phyloP scores from a whole-genome alignment of 23 tunicate species.

The Styela clava region DNA sequence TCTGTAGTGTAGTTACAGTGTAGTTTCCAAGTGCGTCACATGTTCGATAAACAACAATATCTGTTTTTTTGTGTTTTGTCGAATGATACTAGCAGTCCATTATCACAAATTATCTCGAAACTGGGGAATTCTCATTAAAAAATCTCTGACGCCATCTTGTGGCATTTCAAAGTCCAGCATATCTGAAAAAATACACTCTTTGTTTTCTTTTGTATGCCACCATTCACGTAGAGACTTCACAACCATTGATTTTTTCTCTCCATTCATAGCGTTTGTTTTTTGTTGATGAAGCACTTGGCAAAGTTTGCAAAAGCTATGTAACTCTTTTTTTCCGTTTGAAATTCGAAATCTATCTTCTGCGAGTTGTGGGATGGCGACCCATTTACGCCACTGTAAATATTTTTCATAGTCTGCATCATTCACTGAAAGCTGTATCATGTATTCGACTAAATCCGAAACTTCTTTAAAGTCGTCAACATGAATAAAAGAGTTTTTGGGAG shows the following conservation, averaged over 20 bases:
- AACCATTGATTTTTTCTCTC: not conserved
- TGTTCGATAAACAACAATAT: no score
- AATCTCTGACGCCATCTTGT: slow-evolving; percentile 11
- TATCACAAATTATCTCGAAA: not conserved
- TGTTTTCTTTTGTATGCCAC: slow-evolving; percentile 26
- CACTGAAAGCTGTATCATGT: not conserved
- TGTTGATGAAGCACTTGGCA: slow-evolving; percentile 5
- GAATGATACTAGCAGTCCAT: no score
- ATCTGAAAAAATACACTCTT: not conserved
- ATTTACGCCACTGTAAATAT: slow-evolving; percentile 16
- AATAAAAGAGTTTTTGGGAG: slow-evolving; percentile 25
- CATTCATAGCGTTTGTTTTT: no score
- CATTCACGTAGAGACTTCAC: slow-evolving; percentile 18
- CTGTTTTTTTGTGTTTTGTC: no score
- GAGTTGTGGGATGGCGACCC: not conserved
- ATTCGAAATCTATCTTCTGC: not conserved
- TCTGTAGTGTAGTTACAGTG: no score
- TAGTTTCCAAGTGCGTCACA: no score
- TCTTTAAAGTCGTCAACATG: slow-evolving; percentile 27
- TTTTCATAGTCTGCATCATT: slow-evolving; percentile 16
- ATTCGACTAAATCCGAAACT: slow-evolving; percentile 4
- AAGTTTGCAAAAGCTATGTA: slow-evolving; percentile 30
- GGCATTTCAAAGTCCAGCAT: slow-evolving; percentile 12
- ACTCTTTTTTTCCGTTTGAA: not conserved
- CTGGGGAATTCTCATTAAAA: not conserved